Base-by-base conservation (phyloP, 2,888 invertebrate genomes). In the Ectemnius lituratus region DNA sequence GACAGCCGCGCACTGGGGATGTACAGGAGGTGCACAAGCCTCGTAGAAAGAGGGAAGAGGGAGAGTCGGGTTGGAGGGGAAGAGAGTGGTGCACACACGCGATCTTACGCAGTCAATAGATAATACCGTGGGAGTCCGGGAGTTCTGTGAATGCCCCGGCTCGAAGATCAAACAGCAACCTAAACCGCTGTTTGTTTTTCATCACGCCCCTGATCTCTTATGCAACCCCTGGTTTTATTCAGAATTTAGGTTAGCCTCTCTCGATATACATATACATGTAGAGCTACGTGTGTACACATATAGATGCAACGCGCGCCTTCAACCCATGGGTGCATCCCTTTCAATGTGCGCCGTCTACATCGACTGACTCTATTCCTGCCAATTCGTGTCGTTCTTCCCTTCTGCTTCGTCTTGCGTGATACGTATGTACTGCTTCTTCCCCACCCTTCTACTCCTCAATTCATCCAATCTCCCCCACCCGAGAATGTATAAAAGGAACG, bases 111-210 rank as follows among this genome's bases (percentile, higher is more conserved):
- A 87, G 88, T 88, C 89, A 88, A 88, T 90, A 89, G 90, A 89
- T 90, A 90, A 89, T 90, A 84, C 76, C 85, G 83, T 81, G 81
- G 70, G 82, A 87, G 86, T 86, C 85, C 37, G 85, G 70, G 84
- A 89, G 86, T 87, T 87, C 85, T 86, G 86, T 90, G 90, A 90
- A 90, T 90, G 87, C 87, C 86, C 37, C 84, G 85, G 76, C 86
- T 71, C 90, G 87, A 90, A 90, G 90, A 91, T 90, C 90, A 91
- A 91, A 91, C 90, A 88, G 90, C 90, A 91, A 90, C 87, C 90
- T 90, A 89, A 90, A 89, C 89, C 87, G 87, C 87, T 91, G 90
- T 91, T 90, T 90, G 90, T 90, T 90, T 90, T 90, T 90, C 90
- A 90, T 90, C 90, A 90, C 90, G 87, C 85, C 84, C 89, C 89